Evolutionary conservation across 2,113 vertebrate species (phyloP), one percentile per base, ranked within the genome.

Genomic region (Rhinoderma darwinii): DNA sequence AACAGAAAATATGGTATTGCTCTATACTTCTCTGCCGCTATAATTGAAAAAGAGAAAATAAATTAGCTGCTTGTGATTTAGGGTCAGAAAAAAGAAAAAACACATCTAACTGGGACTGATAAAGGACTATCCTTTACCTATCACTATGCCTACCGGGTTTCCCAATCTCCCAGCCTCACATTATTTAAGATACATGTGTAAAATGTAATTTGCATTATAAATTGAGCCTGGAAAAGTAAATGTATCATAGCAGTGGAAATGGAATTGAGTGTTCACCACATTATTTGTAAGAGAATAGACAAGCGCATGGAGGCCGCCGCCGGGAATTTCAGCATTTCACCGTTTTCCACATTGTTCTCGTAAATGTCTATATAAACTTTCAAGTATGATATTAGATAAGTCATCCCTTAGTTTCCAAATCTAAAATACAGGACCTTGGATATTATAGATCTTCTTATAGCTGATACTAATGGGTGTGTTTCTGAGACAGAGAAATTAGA

Each of bases 1-100:
- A 87, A 87, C 68, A 82, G 79, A 59, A 87, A 87, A 87, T 87
- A 87, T 87, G 86, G 78, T 63, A 87, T 82, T 75, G 79, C 78
- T 82, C 86, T 54, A 87, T 87, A 87, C 66, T 75, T 82, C 86
- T 63, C 79, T 25, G 70, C 63, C 27, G 86, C 86, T 87, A 87
- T 87, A 87, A 87, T 87, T 87, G 86, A 87, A 87, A 87, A 87
- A 87, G 86, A 82, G 86, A 87, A 87, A 87, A 87, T 87, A 82
- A 87, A 87, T 87, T 87, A 87, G 68, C 51, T 82, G 68, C 68
- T 82, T 76, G 86, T 87, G 86, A 87, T 87, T 87, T 87, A 87
- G 70, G 86, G 86, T 74, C 78, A 74, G 41, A 82, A 66, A 85
- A 85, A 74, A 86, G 22, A 68, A 86, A 86, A 39, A 61, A 80